A percentile compares a stretch with the other conserved stretches of the same genome.
Evolutionary conservation across 2,113 vertebrate species (phyloP).

Genomic region (Fregetta grallaria): DNA sequence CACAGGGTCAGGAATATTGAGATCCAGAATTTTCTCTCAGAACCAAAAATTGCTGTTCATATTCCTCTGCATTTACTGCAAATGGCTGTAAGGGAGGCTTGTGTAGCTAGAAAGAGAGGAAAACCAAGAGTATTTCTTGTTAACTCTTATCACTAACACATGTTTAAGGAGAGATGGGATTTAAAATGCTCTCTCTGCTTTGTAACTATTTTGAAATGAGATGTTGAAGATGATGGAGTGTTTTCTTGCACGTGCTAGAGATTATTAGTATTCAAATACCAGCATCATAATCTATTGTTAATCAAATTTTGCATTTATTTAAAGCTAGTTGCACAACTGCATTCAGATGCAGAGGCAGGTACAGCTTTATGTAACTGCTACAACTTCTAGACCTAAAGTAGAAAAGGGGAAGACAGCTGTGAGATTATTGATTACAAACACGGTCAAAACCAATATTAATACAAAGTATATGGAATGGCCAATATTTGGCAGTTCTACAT

Average conservation of each 20-base stretch:
- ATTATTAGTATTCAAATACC: neutral
- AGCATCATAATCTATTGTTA: neutral
- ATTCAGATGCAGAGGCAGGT: neutral
- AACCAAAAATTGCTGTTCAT: neutral
- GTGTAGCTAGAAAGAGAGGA: neutral
- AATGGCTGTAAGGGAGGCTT: neutral
- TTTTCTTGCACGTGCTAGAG: neutral
- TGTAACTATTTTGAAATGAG: neutral
- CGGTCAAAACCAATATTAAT: neutral
- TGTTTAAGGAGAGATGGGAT: neutral
- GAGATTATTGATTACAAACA: neutral
- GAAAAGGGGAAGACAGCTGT: neutral
- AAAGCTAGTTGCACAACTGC: neutral
- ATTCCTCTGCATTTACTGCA: neutral
- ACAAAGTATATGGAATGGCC: neutral
- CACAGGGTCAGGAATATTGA: neutral
- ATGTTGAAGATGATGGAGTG: neutral
- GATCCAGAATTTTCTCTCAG: neutral
- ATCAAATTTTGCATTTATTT: neutral
- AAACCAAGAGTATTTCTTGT: slow-evolving; percentile 4
- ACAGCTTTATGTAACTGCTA: neutral
- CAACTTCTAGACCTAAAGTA: neutral
- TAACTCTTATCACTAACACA: neutral
- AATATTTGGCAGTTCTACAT: neutral
- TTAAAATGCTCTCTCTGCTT: neutral